phyloP scores from a whole-genome alignment of 1,140 invertebrate genomes.

The Drosophila lacteicornis region DNA sequence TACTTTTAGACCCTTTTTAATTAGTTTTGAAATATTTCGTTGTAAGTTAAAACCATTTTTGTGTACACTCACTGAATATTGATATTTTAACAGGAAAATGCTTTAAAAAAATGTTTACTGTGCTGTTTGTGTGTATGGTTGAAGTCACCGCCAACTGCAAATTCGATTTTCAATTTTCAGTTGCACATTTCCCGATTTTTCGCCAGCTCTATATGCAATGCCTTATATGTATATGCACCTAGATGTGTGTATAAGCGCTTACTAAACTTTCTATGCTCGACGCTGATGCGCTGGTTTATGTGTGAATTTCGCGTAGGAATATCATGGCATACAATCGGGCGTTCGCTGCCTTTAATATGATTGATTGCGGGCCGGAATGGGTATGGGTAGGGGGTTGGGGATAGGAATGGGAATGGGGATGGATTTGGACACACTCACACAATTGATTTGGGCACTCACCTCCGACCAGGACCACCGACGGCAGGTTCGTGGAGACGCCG shows the following conservation, averaged over 20 bases:
- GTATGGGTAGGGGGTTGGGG: not conserved
- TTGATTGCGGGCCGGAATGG: constrained; percentile 16
- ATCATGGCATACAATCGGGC: constrained; percentile 53
- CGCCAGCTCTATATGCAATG: not conserved
- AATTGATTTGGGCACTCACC: constrained; percentile 87
- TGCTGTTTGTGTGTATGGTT: constrained; percentile 11
- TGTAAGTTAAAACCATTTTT: not conserved
- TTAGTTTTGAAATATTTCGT: not conserved
- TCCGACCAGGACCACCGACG: constrained; percentile 95
- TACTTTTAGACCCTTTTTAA: not conserved
- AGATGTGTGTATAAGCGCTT: constrained; percentile 1
- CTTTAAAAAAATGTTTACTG: not conserved
- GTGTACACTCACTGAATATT: not conserved
- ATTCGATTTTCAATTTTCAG: constrained; percentile 75
- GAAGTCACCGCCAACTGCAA: constrained; percentile 43
- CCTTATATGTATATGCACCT: not conserved
- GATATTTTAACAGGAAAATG: not conserved
- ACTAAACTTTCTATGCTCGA: constrained; percentile 35
- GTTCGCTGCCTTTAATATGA: constrained; percentile 63
- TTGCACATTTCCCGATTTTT: constrained; percentile 62
- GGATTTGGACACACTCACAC: constrained; percentile 26
- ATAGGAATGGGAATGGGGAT: not conserved
- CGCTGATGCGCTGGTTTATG: constrained; percentile 33
- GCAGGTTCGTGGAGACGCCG: constrained; percentile 92
- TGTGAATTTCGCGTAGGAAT: constrained; percentile 46